phyloP scores from a whole-genome alignment of 2,797 vertebrate species.

The Microcaecilia unicolor region DNA sequence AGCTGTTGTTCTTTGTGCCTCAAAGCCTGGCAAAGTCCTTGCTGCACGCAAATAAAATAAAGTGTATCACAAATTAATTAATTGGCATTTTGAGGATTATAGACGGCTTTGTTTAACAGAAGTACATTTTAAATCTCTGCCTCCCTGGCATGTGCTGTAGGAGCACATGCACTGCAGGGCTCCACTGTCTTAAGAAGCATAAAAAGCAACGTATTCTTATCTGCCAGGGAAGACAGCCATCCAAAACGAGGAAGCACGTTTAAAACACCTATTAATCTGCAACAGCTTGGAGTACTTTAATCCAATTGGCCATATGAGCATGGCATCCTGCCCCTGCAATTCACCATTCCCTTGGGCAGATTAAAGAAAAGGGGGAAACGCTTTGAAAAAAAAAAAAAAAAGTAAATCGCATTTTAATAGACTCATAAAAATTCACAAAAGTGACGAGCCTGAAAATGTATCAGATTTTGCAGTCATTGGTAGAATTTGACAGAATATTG shows the following conservation, averaged over 20 bases:
- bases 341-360: slow-evolving; percentile 24
- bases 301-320: slow-evolving; percentile 34
- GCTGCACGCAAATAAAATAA: too few species aligned
- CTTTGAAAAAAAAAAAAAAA: slow-evolving; percentile 31
- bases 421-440: slow-evolving; percentile 36
- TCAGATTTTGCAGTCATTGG: slow-evolving; percentile 30
- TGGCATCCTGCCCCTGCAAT: slow-evolving; percentile 30
- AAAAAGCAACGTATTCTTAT: not conserved
- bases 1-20: too few species aligned
- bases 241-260: slow-evolving; percentile 8
- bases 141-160: too few species aligned
- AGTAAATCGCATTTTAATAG: slow-evolving; percentile 41
- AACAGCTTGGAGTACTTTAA: slow-evolving; percentile 18
- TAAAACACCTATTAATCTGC: slow-evolving; percentile 15
- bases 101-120: too few species aligned
- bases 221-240: not conserved
- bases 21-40: too few species aligned
- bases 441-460: slow-evolving; percentile 30
- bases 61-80: too few species aligned
- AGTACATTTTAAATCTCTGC: too few species aligned
- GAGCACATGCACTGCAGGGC: too few species aligned
- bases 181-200: not conserved
- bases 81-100: too few species aligned
- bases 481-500: slow-evolving; percentile 25
- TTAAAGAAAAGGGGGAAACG: slow-evolving; percentile 5